Evolutionary conservation across 1,140 invertebrate species (phyloP).

Genomic region (Megalonaias nervosa): DNA sequence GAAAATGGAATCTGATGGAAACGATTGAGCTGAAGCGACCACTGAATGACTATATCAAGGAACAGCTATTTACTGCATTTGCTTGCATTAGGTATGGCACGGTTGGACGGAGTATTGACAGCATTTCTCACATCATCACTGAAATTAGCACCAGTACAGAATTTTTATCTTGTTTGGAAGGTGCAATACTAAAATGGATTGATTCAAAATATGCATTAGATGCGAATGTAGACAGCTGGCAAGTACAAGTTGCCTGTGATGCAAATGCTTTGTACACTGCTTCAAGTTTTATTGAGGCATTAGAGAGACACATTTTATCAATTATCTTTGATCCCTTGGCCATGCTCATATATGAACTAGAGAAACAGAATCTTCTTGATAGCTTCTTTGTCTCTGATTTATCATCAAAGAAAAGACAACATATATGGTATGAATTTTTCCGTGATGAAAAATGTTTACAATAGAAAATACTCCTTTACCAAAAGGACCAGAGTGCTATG

Average conservation of each 20-base stretch:
- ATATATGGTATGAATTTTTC: conserved; percentile 6
- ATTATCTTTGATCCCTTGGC: conserved; percentile 15
- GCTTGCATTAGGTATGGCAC: conserved; percentile 41
- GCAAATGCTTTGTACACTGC: conserved; percentile 5
- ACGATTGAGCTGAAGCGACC: conserved; percentile 32
- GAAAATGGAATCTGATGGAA: conserved; percentile 7
- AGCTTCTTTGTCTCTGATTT: conserved; percentile 7
- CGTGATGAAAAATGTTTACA: conserved; percentile 2
- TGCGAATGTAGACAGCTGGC: conserved; percentile 7
- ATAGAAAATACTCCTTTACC: conserved; percentile 4
- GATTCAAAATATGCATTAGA: background rate
- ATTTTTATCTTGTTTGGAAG: conserved; percentile 30
- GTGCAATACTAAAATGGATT: conserved; percentile 23
- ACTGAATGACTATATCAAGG: conserved; percentile 23
- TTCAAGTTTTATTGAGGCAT: conserved; percentile 17
- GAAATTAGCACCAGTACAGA: conserved; percentile 14
- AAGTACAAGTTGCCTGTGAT: conserved; percentile 16
- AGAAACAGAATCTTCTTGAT: conserved; percentile 7
- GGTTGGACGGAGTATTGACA: conserved; percentile 27
- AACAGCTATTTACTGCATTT: conserved; percentile 49
- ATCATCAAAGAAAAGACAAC: background rate
- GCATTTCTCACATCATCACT: conserved; percentile 24
- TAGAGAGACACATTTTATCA: conserved; percentile 2
- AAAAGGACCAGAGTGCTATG: conserved; percentile 27
- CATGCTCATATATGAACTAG: conserved; percentile 20